Conservation (phyloP, 1,140 invertebrate genomes). For the Drosophila sp. region DNA sequence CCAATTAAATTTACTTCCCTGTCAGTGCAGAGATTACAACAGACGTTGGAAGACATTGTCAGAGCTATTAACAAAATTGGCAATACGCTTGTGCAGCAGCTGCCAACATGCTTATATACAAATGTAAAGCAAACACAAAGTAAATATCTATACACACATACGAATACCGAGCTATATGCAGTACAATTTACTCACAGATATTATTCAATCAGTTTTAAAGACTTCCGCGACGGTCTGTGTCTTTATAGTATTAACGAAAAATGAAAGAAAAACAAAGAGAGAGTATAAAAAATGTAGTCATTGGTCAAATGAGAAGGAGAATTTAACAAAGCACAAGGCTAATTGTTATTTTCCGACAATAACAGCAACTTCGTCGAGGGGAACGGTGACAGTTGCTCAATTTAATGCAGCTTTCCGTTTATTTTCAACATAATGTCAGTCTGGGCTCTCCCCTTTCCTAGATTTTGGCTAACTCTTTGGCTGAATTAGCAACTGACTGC, state of each 20-base stretch:
- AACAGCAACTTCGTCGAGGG: constrained; percentile 38
- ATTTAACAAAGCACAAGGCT: constrained; percentile 53
- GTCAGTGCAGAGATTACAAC: constrained; percentile 33
- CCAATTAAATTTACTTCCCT: constrained; percentile 73
- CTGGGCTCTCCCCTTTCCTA: constrained; percentile 21
- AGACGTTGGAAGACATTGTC: constrained; percentile 44
- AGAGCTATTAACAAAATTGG: constrained; percentile 74
- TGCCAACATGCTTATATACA: constrained; percentile 32
- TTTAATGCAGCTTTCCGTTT: constrained; percentile 36
- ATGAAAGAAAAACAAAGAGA: background rate
- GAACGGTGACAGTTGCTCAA: constrained; percentile 17
- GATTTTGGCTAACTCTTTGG: constrained; percentile 1
- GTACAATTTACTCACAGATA: constrained; percentile 65
- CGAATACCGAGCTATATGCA: constrained; percentile 18
- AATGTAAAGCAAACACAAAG: constrained; percentile 9
- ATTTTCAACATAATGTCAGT: constrained; percentile 34
- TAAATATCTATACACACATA: constrained; percentile 44
- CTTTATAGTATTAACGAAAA: constrained; percentile 30
- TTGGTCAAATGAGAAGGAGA: constrained; percentile 63
- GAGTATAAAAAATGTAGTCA: constrained; percentile 64
- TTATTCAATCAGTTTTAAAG: constrained; percentile 77
- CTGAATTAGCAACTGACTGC: constrained; percentile 30
- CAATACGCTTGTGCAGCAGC: constrained; percentile 55
- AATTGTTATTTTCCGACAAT: constrained; percentile 82
- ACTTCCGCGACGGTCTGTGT: constrained; percentile 66